Percentiles rank a stretch among this genome's conserved stretches.
Conservation (phyloP, 1,140 invertebrate genomes). For the Metaphire vulgaris region DNA sequence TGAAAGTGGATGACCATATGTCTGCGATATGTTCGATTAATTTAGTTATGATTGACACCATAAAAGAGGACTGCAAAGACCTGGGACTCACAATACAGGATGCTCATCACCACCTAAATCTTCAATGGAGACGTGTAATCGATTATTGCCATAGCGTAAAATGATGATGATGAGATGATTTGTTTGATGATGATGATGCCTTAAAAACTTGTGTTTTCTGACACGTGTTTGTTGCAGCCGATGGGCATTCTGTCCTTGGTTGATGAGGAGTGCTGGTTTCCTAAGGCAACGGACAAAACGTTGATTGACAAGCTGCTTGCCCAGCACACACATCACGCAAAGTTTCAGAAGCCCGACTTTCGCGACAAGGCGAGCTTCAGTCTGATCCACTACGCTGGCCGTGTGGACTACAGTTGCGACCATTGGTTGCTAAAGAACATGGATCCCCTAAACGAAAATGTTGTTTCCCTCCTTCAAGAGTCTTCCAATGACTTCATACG, state of each 20-base stretch:
- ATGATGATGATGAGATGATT: too few relatives aligned
- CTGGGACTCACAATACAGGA: too few relatives aligned
- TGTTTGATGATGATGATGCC: too few relatives aligned
- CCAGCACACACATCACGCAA: constrained; percentile 90
- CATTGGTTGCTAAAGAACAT: constrained; percentile 99
- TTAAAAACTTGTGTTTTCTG: too few relatives aligned
- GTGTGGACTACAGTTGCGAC: constrained; percentile 91
- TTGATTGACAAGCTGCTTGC: constrained; percentile 94
- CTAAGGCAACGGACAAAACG: constrained; percentile 97
- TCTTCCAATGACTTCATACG: constrained; percentile 94
- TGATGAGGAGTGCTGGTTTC: constrained; percentile 99
- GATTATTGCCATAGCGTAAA: too few relatives aligned
- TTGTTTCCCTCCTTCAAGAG: constrained; percentile 85
- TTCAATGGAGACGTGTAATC: too few relatives aligned
- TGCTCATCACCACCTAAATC: too few relatives aligned
- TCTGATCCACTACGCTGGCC: constrained; percentile 97
- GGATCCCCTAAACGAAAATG: constrained; percentile 98
- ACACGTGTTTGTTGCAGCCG: too few relatives aligned
- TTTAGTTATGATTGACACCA: too few relatives aligned
- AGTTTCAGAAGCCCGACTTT: constrained; percentile 98
- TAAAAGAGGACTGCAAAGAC: too few relatives aligned
- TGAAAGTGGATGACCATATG: too few relatives aligned
- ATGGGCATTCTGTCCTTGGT: constrained; percentile 97
- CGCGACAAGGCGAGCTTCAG: constrained; percentile 90
- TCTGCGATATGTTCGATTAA: too few relatives aligned